Evolutionary conservation across 1,140 invertebrate species (phyloP).

Genomic region (Ericerus pela): DNA sequence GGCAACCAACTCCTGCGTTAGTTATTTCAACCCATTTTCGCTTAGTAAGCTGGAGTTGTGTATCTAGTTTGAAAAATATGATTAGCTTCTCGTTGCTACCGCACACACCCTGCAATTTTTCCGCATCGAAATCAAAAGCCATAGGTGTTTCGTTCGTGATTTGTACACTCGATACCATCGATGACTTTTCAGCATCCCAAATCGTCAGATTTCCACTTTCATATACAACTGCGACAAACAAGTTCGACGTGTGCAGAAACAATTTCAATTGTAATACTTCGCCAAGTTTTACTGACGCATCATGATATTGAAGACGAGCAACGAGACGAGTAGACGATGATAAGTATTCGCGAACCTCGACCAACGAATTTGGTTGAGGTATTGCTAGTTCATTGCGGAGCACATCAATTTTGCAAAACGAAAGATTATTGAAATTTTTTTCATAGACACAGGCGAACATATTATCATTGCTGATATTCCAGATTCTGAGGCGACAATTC

Average conservation of each 20-base stretch:
- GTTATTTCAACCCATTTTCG: constrained; percentile 43
- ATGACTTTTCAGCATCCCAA: neutral
- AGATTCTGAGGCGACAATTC: neutral
- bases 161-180: neutral
- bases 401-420: neutral
- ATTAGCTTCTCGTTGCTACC: neutral
- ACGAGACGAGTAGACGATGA: neutral
- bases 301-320: neutral
- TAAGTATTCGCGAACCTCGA: neutral
- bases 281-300: neutral
- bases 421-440: neutral
- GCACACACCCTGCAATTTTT: neutral
- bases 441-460: neutral
- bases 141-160: neutral
- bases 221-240: neutral
- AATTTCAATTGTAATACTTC: neutral
- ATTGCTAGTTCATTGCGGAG: neutral
- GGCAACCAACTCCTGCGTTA: constrained; percentile 51
- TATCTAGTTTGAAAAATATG: neutral
- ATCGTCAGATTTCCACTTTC: neutral
- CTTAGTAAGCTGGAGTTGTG: constrained; percentile 29
- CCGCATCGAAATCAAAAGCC: constrained; percentile 5
- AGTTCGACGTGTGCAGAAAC: neutral
- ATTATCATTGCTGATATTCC: neutral
- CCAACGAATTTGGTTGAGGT: neutral